Evolutionary conservation across 2,888 invertebrate genomes (phyloP).

Genomic region (Stenoptilia bipunctidactyla): DNA sequence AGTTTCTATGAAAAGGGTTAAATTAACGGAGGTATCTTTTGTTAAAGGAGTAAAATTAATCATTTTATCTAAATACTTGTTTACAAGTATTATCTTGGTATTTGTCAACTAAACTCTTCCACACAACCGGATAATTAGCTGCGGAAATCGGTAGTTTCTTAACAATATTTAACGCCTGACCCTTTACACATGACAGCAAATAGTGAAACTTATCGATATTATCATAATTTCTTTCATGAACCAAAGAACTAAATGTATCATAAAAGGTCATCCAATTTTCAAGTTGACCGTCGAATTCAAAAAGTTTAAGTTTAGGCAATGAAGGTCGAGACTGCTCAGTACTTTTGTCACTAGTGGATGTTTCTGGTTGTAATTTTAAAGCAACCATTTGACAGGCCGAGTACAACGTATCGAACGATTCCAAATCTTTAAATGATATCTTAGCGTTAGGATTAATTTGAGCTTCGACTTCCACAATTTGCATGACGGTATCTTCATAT

Average conservation of each 20-base stretch:
- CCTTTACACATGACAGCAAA: slow-evolving; percentile 4
- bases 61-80: slow-evolving; percentile 5
- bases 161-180: slow-evolving; percentile 2
- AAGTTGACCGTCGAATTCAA: slow-evolving; percentile 2
- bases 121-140: slow-evolving; percentile 5
- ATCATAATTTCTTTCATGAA: background rate
- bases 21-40: background rate
- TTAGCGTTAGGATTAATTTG: no score
- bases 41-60: slow-evolving; percentile 4
- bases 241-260: slow-evolving; percentile 2
- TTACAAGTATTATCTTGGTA: slow-evolving; percentile 5
- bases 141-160: slow-evolving; percentile 3
- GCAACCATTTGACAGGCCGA: no score
- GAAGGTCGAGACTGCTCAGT: background rate
- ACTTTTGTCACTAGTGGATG: background rate
- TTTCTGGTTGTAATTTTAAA: no score
- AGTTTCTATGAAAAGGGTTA: slow-evolving; percentile 3
- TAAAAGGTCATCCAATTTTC: slow-evolving; percentile 6
- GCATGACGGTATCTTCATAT: no score
- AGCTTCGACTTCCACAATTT: no score
- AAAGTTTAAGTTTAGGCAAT: slow-evolving; percentile 2
- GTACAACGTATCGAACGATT: no score
- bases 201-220: slow-evolving; percentile 6
- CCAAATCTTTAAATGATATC: no score
- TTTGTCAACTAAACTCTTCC: slow-evolving; percentile 2